Evolutionary conservation across 1,140 invertebrate species (phyloP).

Genomic region (Aleiodes sp.): DNA sequence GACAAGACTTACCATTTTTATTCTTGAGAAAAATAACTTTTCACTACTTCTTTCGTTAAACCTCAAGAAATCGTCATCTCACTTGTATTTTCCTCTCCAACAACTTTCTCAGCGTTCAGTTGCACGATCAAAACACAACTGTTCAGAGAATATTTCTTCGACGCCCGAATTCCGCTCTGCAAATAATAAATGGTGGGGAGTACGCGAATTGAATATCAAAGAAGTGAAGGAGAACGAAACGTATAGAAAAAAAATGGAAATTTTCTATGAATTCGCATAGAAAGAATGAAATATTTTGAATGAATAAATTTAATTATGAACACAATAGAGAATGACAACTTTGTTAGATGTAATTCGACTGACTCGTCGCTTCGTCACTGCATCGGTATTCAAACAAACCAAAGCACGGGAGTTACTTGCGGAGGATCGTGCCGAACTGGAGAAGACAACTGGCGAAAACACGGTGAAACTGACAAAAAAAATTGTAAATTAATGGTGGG

Average conservation of each 20-base stretch:
- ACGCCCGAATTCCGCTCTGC: neutral
- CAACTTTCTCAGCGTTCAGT: neutral
- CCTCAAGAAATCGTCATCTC: neutral
- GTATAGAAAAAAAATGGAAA: no score
- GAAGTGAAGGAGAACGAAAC: no score
- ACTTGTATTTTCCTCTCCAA: neutral
- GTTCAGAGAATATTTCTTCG: neutral
- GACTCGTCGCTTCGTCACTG: neutral
- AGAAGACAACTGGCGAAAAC: neutral
- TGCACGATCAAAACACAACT: neutral
- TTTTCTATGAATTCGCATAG: no score
- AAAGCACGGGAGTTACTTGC: neutral
- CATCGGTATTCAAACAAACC: neutral
- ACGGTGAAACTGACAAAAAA: neutral
- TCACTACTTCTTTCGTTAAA: neutral
- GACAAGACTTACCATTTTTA: neutral
- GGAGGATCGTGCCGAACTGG: neutral
- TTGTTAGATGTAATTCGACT: neutral
- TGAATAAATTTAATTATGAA: no score
- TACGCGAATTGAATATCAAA: no score
- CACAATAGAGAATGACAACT: no score
- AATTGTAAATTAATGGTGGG: conserved; percentile 1
- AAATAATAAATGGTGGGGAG: no score
- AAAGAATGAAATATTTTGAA: no score
- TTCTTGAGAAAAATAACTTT: neutral